Evolutionary conservation across 2,113 vertebrate genomes (phyloP), one percentile per base, ranked within the genome.

Genomic region (Poeciliopsis retropinna): DNA sequence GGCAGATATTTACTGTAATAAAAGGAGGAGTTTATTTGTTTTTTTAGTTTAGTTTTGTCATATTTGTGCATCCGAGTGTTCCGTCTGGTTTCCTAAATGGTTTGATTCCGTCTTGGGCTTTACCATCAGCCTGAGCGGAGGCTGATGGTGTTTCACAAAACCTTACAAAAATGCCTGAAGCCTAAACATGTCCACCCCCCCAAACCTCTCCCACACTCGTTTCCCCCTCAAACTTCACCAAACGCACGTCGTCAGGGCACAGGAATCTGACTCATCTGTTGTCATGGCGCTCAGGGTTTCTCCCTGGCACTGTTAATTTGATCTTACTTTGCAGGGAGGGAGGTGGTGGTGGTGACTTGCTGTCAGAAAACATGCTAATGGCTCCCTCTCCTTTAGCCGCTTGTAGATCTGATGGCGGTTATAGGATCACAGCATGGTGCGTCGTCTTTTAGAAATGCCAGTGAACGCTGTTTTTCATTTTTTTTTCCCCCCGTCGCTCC

Each of bases 271-370:
- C 44, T 44, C 19, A 13, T 70, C 41, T 67, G 73, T 83, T 73
- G 71, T 78, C 75, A 62, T 57, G 65, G 83, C 3, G 61, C 73
- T 57, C 28, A 32, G 30, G 62, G 30, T 66, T 73, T 70, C n/a
- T 1, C 32, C 19, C 54, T 17, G 10, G 25, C 30, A 22, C 3
- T 30, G 39, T 60, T 68, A 30, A 29, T 72, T 73, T 69, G 34
- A 77, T 64, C 30, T 47, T 3, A 22, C 61, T 70, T 54, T 70
- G 25, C 11, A 11, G 19, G 54, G 44, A 47, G 15, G 44, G 44
- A 0, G 17, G 34, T 37, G 34, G 10, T 11, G 34, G 9, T 32
- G 32, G 32, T 2, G 67, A 67, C n/a, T 34, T 12, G 17, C 27
- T 34, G 30, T 37, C 31, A 7, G 29, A 80, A 37, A 74, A 64